Evolutionary conservation across 2,113 vertebrate species (phyloP).

Genomic region (Aegotheles bennettii): DNA sequence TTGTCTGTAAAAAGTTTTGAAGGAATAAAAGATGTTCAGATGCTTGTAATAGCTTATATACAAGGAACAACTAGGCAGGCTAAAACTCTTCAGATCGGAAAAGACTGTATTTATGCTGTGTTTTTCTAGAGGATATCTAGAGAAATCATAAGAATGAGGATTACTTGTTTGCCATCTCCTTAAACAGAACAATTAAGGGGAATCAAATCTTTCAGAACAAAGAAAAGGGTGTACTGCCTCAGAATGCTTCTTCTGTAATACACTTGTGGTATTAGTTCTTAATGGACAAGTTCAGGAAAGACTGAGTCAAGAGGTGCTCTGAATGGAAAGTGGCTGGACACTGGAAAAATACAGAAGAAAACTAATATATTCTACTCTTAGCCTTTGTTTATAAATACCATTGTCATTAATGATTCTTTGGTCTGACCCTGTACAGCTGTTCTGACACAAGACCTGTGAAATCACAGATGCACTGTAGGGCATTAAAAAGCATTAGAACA

Average conservation of each 20-base stretch:
- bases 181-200: neutral
- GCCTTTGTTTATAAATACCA: neutral
- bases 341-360: neutral
- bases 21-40: neutral
- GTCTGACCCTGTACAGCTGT: neutral
- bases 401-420: neutral
- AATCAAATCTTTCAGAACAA: neutral
- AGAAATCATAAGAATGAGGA: neutral
- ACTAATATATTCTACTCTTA: neutral
- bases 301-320: no score
- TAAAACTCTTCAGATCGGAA: neutral
- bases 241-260: neutral
- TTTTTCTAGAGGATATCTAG: neutral
- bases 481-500: neutral
- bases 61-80: neutral
- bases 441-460: neutral
- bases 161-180: neutral
- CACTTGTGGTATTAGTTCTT: neutral
- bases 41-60: neutral
- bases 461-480: neutral
- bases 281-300: neutral
- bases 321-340: neutral
- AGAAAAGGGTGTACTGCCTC: neutral
- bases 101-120: neutral
- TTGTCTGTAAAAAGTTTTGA: neutral